Base-by-base conservation (phyloP, 2,113 vertebrate genomes). In the Rhinopithecus roxellana region DNA sequence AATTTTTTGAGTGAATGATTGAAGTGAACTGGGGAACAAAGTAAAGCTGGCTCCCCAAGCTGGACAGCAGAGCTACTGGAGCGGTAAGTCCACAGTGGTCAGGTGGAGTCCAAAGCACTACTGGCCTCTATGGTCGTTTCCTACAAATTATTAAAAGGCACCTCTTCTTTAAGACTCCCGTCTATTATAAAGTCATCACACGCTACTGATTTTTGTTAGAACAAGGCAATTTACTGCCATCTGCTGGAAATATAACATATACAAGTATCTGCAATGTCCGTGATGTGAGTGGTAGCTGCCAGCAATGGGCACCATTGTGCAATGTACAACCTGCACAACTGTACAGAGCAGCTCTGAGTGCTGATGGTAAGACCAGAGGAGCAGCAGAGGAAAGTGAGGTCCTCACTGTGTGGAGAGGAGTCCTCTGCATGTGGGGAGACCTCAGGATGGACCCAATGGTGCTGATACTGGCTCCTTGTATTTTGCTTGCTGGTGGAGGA, bases 221-320 rank as follows among this genome's bases (percentile, higher is more conserved):
- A 67, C 57, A 38, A 94, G 83, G 75, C 83, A 1, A 64, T 52
- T 89, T 59, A 79, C 88, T 78, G 69, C 95, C 96, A 95, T 32
- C 91, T 94, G 52, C 91, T 94, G 94, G 94, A 77, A 75, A 81
- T 9, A 35, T n/a, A 18, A 85, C 50, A 67, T 9, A 61, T 0
- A 50, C 75, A 55, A 3, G 1, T 14, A 13, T 64, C 96, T 18
- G 3, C 78, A 43, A 1, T 0, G 0, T 50, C 64, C 3, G 25
- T 2, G 5, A 38, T 3, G 4, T 1, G 20, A 52, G 52, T 0
- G 3, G 22, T 6, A 1, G 17, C 30, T 8, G 45, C 64, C 45
- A 3, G 61, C 10, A 25, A 91, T 0, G 2, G 55, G 32, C 8
- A 18, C 57, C 70, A 0, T 22, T 5, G 50, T 30, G 35, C 48